Base-by-base conservation (phyloP, 2,797 vertebrate genomes). In the Syndactyla subalaris region DNA sequence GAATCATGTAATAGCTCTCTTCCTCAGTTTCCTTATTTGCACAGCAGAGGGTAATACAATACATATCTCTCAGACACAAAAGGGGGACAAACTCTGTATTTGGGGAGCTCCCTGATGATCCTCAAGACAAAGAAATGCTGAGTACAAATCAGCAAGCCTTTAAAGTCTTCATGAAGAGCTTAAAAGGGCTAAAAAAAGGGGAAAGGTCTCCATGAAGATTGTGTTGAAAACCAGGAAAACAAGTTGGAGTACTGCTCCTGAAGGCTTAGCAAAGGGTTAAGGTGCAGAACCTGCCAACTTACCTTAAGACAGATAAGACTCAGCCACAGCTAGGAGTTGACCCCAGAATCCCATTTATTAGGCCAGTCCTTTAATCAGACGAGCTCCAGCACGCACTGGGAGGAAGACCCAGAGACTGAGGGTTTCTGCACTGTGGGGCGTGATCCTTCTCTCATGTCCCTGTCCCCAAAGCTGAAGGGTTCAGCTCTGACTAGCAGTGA, bases 31-130 rank as follows among this genome's bases (percentile, higher is more conserved):
- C 49, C 38, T 51, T 52, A 39, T 67, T 72, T 75, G 67, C 57
- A 83, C 83, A 86, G 85, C 76, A 78, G 82, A 66, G n/a, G 52
- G 86, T 92, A 94, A 94, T 62, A 62, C 24, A 96, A 90, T 59
- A 59, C 51, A 7, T 29, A 1, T 9, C 32, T 45, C 46, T 79
- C 45, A 21, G 73, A 27, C 24, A 72, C 36, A 19, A 55, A 84
- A 29, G 19, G n/a, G 51, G 36, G 24, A 81, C 19, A 86, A 62
- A 46, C 39, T 46, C 46, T 65, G 22, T 24, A 11, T 62, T 48
- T 70, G 63, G 19, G 6, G n/a, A 76, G 39, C 27, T 36, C 18
- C 63, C 24, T 14, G 43, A 30, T 27, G 49, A 66, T 39, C 43
- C 43, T 71, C 1, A 8, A 59, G 79, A 52, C 32, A 51, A 30